Evolutionary conservation across 2,113 vertebrate species (phyloP).

Genomic region (Pogonocichla stellata): DNA sequence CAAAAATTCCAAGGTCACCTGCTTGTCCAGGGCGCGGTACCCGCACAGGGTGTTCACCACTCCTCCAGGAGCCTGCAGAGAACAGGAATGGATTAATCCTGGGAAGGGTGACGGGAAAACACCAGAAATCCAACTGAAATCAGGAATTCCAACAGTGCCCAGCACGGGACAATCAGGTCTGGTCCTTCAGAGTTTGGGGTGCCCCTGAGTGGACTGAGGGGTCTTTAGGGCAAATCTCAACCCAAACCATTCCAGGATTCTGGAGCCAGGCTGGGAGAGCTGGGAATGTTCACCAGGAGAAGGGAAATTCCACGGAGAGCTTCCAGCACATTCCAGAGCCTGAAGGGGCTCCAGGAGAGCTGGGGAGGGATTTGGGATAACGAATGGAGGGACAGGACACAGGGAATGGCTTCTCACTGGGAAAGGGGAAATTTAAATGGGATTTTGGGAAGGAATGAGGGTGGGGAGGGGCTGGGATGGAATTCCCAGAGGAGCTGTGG

Average conservation of each 20-base stretch:
- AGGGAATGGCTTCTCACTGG: background rate
- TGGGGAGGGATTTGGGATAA: background rate
- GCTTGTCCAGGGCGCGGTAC: background rate
- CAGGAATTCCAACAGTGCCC: background rate
- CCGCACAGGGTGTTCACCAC: background rate
- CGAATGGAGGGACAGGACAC: background rate
- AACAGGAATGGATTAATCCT: fast-evolving
- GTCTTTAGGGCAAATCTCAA: background rate
- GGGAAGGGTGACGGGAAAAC: fast-evolving
- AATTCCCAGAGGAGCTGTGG: background rate
- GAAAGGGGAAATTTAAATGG: background rate
- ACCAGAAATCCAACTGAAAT: fast-evolving
- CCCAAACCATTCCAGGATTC: background rate
- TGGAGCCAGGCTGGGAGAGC: background rate
- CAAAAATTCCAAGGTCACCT: background rate
- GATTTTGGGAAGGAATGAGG: background rate
- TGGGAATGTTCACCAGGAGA: background rate
- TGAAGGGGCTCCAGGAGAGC: background rate
- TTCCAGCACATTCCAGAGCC: background rate
- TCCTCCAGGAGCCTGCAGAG: background rate
- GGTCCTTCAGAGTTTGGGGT: background rate
- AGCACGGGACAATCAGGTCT: background rate
- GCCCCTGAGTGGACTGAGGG: background rate
- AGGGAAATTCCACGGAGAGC: background rate
- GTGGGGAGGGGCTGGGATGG: background rate